A percentile compares a stretch with the other conserved stretches of the same genome.
Conservation (phyloP, 2,113 vertebrate genomes). For the Nettapus auritus region DNA sequence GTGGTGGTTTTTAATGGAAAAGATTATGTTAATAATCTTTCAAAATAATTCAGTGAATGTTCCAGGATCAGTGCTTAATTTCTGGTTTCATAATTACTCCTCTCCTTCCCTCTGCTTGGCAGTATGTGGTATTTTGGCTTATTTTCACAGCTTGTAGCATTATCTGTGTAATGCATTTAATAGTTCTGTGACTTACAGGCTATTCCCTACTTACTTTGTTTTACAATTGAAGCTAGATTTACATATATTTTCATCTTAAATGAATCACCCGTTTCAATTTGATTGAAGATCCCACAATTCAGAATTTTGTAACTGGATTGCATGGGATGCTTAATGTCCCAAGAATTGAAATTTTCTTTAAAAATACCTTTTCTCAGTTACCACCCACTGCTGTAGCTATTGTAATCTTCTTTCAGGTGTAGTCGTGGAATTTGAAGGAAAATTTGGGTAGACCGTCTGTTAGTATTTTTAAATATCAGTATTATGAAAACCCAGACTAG, state of each 20-base stretch:
- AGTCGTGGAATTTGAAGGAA: not conserved
- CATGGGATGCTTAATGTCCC: not conserved
- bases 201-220: slow-evolving; percentile 10
- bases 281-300: not conserved
- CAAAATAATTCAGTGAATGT: not conserved
- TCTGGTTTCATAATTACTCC: slow-evolving; percentile 45
- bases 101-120: slow-evolving; percentile 74
- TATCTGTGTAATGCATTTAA: slow-evolving; percentile 25
- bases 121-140: slow-evolving; percentile 63
- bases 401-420: not conserved
- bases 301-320: not conserved
- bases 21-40: not conserved
- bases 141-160: slow-evolving; percentile 63
- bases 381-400: not conserved
- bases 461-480: not conserved
- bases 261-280: not conserved
- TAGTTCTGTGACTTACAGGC: slow-evolving; percentile 44
- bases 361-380: not conserved
- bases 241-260: not conserved
- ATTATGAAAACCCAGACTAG: not conserved
- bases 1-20: not conserved
- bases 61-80: slow-evolving; percentile 80
- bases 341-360: not conserved
- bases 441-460: not conserved
- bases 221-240: not conserved